phyloP scores from a whole-genome alignment of 2,113 vertebrate genomes.

The Diphyllodes magnificus region DNA sequence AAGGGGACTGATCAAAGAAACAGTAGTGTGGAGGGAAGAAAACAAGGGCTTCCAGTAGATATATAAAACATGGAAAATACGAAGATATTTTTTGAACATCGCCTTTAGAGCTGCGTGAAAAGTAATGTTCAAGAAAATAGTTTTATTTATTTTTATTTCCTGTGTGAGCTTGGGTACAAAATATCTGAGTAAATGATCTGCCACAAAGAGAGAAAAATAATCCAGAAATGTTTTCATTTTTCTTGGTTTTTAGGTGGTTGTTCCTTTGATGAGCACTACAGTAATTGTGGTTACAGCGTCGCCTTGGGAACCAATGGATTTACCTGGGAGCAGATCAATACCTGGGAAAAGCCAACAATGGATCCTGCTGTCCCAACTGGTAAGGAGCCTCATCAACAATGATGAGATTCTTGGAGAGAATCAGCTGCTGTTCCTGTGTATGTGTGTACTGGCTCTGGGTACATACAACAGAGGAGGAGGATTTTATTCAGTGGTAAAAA shows the following conservation, averaged over 20 bases:
- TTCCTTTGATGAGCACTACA: slow-evolving; percentile 92
- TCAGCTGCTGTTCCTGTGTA: accelerated
- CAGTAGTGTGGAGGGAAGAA: not conserved
- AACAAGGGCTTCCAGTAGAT: not conserved
- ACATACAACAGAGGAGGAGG: accelerated
- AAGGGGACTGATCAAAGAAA: slow-evolving; percentile 30
- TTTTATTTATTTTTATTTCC: not conserved
- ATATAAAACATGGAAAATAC: not conserved
- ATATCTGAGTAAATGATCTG: slow-evolving; percentile 61
- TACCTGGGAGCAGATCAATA: slow-evolving; percentile 97
- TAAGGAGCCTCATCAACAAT: not conserved
- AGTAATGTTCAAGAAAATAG: not conserved
- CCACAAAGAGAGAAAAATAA: slow-evolving; percentile 36
- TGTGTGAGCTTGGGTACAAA: slow-evolving; percentile 53
- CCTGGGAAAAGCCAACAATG: slow-evolving; percentile 92
- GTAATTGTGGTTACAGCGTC: slow-evolving; percentile 91
- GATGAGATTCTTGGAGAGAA: not conserved
- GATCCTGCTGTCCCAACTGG: slow-evolving; percentile 90
- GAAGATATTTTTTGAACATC: not conserved
- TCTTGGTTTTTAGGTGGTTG: slow-evolving; percentile 82
- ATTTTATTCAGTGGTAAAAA: not conserved
- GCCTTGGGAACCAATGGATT: slow-evolving; percentile 94
- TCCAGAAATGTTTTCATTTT: slow-evolving; percentile 32
- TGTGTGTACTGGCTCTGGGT: not conserved
- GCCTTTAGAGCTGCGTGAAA: not conserved